These are phyloP conservation scores for Lasiurus cinereus DNA, from an alignment of 2,113 vertebrate species.

Conservation along the genomic window DNA sequence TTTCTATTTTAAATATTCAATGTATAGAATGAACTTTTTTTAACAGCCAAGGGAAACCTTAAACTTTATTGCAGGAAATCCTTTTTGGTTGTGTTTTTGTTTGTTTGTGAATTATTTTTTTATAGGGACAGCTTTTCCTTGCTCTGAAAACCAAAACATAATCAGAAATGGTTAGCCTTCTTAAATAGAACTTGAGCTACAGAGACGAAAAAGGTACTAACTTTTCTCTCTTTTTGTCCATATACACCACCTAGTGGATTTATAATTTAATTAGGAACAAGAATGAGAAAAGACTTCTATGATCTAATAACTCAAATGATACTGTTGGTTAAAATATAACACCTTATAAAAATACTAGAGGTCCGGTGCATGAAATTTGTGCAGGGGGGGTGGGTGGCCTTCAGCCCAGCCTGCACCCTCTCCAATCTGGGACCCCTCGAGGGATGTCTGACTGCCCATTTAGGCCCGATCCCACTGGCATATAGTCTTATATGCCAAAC, in stretches of 20 bases:
- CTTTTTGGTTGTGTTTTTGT: background rate
- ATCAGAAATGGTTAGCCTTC: constrained; percentile 16
- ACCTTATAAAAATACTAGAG: background rate
- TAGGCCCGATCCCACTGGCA: no score
- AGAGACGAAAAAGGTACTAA: constrained; percentile 5
- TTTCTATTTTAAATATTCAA: constrained; percentile 48
- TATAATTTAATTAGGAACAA: constrained; percentile 31
- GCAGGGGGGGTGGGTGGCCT: no score
- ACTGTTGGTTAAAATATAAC: constrained; percentile 10
- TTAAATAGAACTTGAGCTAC: constrained; percentile 33
- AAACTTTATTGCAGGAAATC: background rate
- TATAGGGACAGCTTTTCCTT: background rate
- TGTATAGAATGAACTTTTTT: background rate
- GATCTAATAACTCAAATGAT: background rate
- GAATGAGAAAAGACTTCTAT: constrained; percentile 2
- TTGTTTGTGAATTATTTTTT: background rate
- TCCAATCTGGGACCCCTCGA: no score
- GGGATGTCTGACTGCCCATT: no score
- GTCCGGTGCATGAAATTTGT: no score
- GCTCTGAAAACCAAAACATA: background rate
- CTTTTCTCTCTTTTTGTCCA: constrained; percentile 37
- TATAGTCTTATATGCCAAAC: background rate
- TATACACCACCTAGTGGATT: constrained; percentile 42
- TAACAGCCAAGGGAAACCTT: background rate
- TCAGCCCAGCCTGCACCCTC: no score